phyloP scores from a whole-genome alignment of 2,797 vertebrate genomes.

The Microctenopoma stevenorrisi region DNA sequence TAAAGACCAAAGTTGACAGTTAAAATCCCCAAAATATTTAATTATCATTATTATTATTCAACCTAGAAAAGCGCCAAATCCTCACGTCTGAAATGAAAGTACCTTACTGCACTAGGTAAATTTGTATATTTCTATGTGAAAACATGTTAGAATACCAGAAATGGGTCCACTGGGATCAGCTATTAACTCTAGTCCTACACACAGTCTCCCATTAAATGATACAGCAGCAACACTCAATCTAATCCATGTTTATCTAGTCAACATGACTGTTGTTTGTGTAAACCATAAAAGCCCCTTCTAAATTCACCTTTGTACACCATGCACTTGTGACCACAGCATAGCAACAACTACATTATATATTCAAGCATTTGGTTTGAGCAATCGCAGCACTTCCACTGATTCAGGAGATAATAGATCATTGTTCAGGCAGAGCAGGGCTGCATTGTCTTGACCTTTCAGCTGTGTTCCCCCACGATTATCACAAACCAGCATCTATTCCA shows the following conservation, averaged over 20 bases:
- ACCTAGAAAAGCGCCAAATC: too few species aligned
- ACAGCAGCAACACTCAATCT: constrained; percentile 17
- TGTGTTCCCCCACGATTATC: not conserved
- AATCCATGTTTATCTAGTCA: constrained; percentile 36
- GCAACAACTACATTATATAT: constrained; percentile 29
- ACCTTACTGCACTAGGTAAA: too few species aligned
- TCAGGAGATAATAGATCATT: constrained; percentile 19
- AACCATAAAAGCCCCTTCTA: constrained; percentile 41
- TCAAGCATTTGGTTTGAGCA: constrained; percentile 9
- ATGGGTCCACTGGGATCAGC: constrained; percentile 2
- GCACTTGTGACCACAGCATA: constrained; percentile 10
- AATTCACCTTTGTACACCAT: constrained; percentile 26
- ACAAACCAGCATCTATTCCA: not conserved
- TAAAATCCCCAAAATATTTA: too few species aligned
- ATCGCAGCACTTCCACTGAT: constrained; percentile 11
- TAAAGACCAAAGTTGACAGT: too few species aligned
- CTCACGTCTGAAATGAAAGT: too few species aligned
- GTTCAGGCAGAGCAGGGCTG: constrained; percentile 8
- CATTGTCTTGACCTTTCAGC: not conserved
- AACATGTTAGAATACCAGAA: not conserved
- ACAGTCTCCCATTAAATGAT: constrained; percentile 7
- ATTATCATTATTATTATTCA: too few species aligned
- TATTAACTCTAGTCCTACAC: constrained; percentile 16
- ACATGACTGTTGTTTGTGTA: constrained; percentile 39
- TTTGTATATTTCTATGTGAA: not conserved